Percentiles rank a stretch among this genome's conserved stretches.
Evolutionary conservation across 2,888 invertebrate genomes (phyloP).

Genomic region (Meteorus colon): DNA sequence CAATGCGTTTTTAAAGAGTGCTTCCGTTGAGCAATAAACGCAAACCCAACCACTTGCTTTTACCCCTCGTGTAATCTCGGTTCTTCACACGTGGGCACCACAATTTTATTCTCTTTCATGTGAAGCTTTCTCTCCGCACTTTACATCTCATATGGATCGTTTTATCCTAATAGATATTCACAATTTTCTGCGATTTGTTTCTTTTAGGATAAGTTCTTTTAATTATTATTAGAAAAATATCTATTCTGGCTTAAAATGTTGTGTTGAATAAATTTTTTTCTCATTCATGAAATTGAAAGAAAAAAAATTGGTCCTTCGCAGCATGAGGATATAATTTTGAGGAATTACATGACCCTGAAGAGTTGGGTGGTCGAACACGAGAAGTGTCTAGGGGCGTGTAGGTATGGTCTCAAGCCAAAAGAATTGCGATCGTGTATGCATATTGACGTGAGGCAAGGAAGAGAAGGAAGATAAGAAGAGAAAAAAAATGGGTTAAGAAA

Average conservation of each 20-base stretch:
- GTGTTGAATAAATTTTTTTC: too few species aligned
- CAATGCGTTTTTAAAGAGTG: constrained; percentile 72
- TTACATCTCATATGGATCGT: constrained; percentile 46
- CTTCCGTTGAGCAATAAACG: constrained; percentile 66
- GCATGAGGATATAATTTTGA: background rate
- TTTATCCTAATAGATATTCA: too few species aligned
- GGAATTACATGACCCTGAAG: constrained; percentile 22
- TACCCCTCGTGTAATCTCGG: constrained; percentile 57
- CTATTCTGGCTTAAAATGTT: too few species aligned
- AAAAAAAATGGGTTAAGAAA: constrained; percentile 59
- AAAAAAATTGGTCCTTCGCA: too few species aligned
- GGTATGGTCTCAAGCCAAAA: constrained; percentile 5
- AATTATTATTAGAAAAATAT: too few species aligned
- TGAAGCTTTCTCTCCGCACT: constrained; percentile 15
- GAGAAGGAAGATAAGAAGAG: constrained; percentile 6
- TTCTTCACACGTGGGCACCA: constrained; percentile 44
- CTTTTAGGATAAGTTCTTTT: too few species aligned
- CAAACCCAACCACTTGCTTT: constrained; percentile 57
- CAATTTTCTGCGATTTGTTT: too few species aligned
- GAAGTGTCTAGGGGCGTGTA: constrained; percentile 50
- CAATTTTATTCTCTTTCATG: background rate
- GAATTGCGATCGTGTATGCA: constrained; percentile 21
- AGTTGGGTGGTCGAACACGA: constrained; percentile 43
- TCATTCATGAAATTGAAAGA: too few species aligned
- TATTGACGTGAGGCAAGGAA: background rate